Percentiles rank a stretch among this genome's conserved stretches.
Conservation (phyloP, 2,888 invertebrate species). For the Heliconius sara region DNA sequence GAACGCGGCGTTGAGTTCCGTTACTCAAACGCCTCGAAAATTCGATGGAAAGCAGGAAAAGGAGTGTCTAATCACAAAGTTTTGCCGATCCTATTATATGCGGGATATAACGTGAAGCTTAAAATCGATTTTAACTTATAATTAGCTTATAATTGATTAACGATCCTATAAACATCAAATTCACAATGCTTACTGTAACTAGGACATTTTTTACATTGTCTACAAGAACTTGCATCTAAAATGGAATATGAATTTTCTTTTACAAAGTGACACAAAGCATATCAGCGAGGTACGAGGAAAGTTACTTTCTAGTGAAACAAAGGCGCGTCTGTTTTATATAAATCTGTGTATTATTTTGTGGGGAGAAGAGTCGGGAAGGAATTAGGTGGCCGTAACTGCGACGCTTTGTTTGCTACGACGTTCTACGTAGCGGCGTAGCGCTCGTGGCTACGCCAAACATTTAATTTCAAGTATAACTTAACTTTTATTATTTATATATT, state of each 20-base stretch:
- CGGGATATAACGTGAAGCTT: too few relatives aligned
- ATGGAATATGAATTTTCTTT: slow-evolving; percentile 28
- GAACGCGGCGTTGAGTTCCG: too few relatives aligned
- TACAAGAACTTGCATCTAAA: slow-evolving; percentile 2
- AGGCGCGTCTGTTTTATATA: slow-evolving; percentile 46
- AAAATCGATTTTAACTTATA: too few relatives aligned
- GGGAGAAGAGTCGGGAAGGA: slow-evolving; percentile 41
- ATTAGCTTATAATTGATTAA: too few relatives aligned
- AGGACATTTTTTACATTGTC: slow-evolving; percentile 4
- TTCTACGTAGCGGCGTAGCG: slow-evolving; percentile 42
- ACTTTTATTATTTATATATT: background rate
- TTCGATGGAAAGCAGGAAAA: too few relatives aligned
- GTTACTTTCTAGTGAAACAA: slow-evolving; percentile 46
- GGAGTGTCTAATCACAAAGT: too few relatives aligned
- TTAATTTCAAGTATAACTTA: background rate
- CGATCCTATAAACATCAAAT: background rate
- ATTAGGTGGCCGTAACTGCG: slow-evolving; percentile 45
- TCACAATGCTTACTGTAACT: background rate
- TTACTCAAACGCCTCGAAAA: too few relatives aligned
- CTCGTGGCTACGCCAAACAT: slow-evolving; percentile 29
- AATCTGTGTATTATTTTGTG: slow-evolving; percentile 47
- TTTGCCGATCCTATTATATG: too few relatives aligned
- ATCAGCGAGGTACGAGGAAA: slow-evolving; percentile 41
- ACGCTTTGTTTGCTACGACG: slow-evolving; percentile 45
- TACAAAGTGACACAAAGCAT: slow-evolving; percentile 44